Evolutionary conservation across 1,140 invertebrate species (phyloP), one percentile per base, ranked within the genome.

Genomic region (Carcinoscorpius rotundicauda): DNA sequence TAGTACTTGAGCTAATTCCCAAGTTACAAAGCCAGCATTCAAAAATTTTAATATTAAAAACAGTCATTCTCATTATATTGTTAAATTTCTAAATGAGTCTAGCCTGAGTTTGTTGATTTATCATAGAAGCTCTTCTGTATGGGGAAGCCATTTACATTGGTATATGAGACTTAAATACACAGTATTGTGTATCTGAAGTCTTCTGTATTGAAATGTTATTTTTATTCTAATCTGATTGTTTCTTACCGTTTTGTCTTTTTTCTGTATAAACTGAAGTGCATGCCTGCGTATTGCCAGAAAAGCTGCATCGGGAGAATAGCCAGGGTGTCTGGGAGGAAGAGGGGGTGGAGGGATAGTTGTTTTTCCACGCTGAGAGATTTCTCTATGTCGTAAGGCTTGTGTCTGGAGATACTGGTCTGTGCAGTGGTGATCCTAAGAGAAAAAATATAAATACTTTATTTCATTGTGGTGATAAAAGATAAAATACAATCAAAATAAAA

Each of bases 221-320:
- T 29, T 29, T 29, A 29, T 29, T 29, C 29, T 29, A 29, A 29
- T 29, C 29, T 29, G 29, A 29, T 29, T 29, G 29, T 29, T 29
- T 29, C 29, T 83, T 77, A 91, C 89, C 84, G 91, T 87, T 48
- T 93, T 78, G 76, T 95, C 92, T 75, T 92, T 89, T 3, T 88
- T 85, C 78, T 91, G 92, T 66, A 92, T 85, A 75, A 89, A 91
- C 71, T 94, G 90, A 6, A 88, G 80, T 4, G 94, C 91, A 75
- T 97, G 93, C 71, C 93, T 83, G 75, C 93, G 91, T 58, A 97
- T 93, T 1, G 93, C 93, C 71, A 95, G 89, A 63, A 94, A 82
- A 11, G 92, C 92, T 3, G 94, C 93, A 73, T 94, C 93, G 4
- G 82, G 80, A 48, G 83, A 80, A 72, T 83, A 84, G 50, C 83